Conservation (phyloP, 2,888 invertebrate genomes). For the Lithophane semibrunnea region DNA sequence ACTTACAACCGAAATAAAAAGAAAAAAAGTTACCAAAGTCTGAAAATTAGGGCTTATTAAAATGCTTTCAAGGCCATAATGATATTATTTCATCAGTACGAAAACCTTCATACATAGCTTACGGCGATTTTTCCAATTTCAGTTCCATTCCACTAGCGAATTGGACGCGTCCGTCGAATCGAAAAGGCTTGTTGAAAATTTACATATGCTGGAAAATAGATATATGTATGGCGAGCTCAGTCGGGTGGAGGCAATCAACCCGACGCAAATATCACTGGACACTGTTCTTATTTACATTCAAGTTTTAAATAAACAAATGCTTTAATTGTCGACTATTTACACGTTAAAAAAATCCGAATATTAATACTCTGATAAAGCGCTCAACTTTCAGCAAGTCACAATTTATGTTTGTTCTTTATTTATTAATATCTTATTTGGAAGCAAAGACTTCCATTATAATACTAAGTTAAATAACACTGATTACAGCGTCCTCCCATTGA, state of each 20-base stretch:
- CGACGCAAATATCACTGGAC: constrained; percentile 77
- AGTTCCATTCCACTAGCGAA: constrained; percentile 83
- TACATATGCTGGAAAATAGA: constrained; percentile 85
- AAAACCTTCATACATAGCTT: constrained; percentile 72
- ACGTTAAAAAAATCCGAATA: constrained; percentile 64
- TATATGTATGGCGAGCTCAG: constrained; percentile 71
- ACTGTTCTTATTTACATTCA: constrained; percentile 78
- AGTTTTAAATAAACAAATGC: constrained; percentile 76
- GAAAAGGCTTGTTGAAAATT: constrained; percentile 88
- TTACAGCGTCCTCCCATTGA: constrained; percentile 66
- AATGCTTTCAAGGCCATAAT: constrained; percentile 26
- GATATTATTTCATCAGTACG: constrained; percentile 63
- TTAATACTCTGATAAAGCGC: constrained; percentile 4
- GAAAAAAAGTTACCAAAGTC: background rate
- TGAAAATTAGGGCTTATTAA: background rate
- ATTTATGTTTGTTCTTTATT: constrained; percentile 33
- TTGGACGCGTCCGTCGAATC: constrained; percentile 85
- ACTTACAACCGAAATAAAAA: background rate
- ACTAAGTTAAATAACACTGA: constrained; percentile 66
- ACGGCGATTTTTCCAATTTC: constrained; percentile 85
- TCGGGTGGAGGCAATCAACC: constrained; percentile 84
- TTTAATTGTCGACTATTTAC: constrained; percentile 71
- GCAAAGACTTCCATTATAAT: constrained; percentile 42
- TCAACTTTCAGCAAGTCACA: constrained; percentile 16
- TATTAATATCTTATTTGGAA: constrained; percentile 42